phyloP scores from a whole-genome alignment of 2,797 vertebrate genomes.

The Myoxocephalus aenaeus region DNA sequence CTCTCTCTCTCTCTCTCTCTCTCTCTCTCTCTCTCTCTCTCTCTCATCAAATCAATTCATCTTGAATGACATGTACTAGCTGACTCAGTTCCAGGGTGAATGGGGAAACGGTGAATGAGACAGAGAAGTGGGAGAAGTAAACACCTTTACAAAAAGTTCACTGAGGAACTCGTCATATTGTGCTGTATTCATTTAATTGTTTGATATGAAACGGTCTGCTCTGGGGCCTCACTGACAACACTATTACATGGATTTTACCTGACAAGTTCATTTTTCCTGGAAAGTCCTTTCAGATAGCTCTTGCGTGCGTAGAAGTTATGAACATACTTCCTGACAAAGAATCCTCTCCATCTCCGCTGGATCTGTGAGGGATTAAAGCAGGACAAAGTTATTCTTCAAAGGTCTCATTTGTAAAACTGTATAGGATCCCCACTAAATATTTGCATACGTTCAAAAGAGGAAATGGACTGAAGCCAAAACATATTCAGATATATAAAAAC shows the following conservation, averaged over 20 bases:
- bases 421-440: neutral
- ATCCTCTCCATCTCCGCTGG: constrained; percentile 92
- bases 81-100: constrained; percentile 33
- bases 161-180: neutral
- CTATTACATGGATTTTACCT: constrained; percentile 81
- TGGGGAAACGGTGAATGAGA: too few relatives aligned
- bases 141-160: neutral
- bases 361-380: constrained; percentile 83
- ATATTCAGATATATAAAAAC: neutral
- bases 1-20: neutral
- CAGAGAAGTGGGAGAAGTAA: neutral
- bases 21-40: neutral
- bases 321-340: constrained; percentile 88
- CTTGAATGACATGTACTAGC: constrained; percentile 66
- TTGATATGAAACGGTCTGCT: neutral
- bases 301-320: constrained; percentile 92
- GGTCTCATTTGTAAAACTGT: neutral
- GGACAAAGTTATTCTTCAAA: neutral
- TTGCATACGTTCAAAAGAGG: neutral
- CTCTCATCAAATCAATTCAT: constrained; percentile 81
- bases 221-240: neutral
- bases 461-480: neutral
- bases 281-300: constrained; percentile 87
- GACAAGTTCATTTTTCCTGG: constrained; percentile 86
- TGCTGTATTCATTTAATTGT: neutral